Percentiles rank a stretch among this genome's conserved stretches.
Evolutionary conservation across 64 coral and sea anemone genomes (phyloP).

Genomic region (Acropora yongei): DNA sequence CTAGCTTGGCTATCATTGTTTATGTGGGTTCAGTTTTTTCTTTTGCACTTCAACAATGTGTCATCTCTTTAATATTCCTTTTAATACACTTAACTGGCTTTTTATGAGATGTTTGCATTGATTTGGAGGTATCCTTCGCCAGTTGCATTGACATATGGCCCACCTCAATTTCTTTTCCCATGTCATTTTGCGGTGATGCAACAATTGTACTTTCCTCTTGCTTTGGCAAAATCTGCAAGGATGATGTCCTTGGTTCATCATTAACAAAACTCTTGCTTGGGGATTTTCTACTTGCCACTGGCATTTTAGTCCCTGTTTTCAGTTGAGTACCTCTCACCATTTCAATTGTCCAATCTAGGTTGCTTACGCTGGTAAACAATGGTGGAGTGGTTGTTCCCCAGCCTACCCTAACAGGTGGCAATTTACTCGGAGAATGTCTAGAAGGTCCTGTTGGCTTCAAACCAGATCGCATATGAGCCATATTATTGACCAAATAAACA

Average conservation of each 20-base stretch:
- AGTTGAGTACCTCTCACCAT: conserved; percentile 46
- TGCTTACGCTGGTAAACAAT: neutral
- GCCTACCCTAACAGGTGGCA: conserved; percentile 37
- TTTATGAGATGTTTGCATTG: no score
- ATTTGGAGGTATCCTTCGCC: neutral
- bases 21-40: no score
- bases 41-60: no score
- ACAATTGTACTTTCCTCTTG: neutral
- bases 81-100: no score
- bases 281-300: neutral
- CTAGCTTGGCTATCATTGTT: no score
- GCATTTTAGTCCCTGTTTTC: conserved; percentile 37
- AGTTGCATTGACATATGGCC: neutral
- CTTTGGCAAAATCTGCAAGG: neutral
- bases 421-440: conserved; percentile 43
- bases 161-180: conserved; percentile 67
- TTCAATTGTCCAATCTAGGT: conserved; percentile 29
- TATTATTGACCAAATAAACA: neutral
- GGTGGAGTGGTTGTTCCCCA: conserved; percentile 13
- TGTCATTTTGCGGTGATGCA: conserved; percentile 11
- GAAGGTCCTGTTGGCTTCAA: conserved; percentile 34
- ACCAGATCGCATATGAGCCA: conserved; percentile 56
- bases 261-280: conserved; percentile 2
- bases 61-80: no score
- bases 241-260: conserved; percentile 2